Conservation (phyloP, 2,113 vertebrate species). For the Pelecanus crispus region DNA sequence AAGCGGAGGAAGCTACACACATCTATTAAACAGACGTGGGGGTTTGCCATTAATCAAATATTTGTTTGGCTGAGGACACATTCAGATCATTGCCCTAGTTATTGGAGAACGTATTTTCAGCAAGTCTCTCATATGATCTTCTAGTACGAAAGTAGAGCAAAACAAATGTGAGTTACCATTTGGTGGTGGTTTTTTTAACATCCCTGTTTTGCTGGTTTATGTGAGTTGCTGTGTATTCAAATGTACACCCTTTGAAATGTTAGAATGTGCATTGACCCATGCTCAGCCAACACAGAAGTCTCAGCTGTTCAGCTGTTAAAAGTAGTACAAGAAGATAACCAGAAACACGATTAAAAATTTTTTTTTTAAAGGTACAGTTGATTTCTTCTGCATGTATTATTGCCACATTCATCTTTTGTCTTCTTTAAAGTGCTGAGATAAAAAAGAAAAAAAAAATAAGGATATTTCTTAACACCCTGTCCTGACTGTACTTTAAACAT, state of each 20-base stretch:
- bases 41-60: background rate
- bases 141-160: background rate
- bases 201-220: background rate
- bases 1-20: background rate
- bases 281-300: background rate
- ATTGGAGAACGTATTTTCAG: conserved; percentile 22
- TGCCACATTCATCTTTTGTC: background rate
- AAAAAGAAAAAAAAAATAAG: background rate
- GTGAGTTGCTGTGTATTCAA: background rate
- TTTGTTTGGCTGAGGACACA: background rate
- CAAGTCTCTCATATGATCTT: background rate
- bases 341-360: background rate
- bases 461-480: background rate
- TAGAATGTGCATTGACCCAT: background rate
- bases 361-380: background rate
- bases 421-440: background rate
- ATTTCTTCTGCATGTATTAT: background rate
- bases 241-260: background rate
- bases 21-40: background rate
- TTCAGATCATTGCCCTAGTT: conserved; percentile 12
- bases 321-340: background rate
- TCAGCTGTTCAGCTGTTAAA: background rate
- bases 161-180: background rate
- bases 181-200: background rate
- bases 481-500: conserved; percentile 30